Conservation (phyloP, 92 coral and sea anemone species). For the Diadumene lineata region DNA sequence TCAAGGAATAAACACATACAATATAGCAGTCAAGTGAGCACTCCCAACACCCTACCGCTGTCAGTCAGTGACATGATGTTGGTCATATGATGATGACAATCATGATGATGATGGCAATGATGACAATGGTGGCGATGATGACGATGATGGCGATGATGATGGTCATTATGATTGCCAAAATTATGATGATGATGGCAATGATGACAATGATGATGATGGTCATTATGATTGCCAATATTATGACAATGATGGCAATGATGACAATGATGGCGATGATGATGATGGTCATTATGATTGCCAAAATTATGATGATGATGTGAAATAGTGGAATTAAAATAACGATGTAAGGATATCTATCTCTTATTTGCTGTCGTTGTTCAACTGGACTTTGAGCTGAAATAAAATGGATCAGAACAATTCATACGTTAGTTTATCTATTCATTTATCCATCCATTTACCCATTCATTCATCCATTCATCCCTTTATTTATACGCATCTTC, state of each 20-base stretch:
- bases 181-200: background rate
- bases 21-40: no score
- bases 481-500: background rate
- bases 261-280: background rate
- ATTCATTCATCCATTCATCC: background rate
- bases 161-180: background rate
- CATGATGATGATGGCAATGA: background rate
- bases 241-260: background rate
- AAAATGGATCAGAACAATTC: background rate
- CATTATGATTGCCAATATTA: background rate
- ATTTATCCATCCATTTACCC: background rate
- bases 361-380: conserved; percentile 91
- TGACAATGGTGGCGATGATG: background rate
- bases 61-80: no score
- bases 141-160: background rate
- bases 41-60: no score
- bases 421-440: background rate
- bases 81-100: background rate
- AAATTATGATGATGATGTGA: background rate
- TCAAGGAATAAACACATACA: conserved; percentile 45
- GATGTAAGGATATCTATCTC: conserved; percentile 98
- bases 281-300: background rate
- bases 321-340: no score
- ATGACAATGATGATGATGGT: background rate
- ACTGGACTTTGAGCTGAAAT: conserved; percentile 81